Conservation (phyloP, 2,888 invertebrate species). For the Apotomis betuletana region DNA sequence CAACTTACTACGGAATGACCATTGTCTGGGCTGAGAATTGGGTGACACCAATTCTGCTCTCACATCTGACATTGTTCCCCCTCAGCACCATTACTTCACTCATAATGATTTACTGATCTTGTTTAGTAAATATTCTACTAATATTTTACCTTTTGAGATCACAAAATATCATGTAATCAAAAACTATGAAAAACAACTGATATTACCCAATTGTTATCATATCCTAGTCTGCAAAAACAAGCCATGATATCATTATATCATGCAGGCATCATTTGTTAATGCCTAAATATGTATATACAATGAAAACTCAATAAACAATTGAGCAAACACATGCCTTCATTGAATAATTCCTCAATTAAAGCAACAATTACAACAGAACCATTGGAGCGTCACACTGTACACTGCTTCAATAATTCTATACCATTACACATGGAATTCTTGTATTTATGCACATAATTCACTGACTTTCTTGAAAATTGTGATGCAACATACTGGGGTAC, state of each 20-base stretch:
- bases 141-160: neutral
- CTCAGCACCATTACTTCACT: constrained; percentile 50
- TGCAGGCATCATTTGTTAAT: no score
- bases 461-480: constrained; percentile 23
- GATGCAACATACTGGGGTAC: neutral
- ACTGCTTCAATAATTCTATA: constrained; percentile 32
- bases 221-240: neutral
- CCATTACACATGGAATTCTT: constrained; percentile 24
- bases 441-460: constrained; percentile 29
- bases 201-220: no score
- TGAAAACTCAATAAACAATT: constrained; percentile 10
- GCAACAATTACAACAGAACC: constrained; percentile 29
- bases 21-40: constrained; percentile 67
- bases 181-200: no score
- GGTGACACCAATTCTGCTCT: constrained; percentile 65
- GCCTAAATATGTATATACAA: constrained; percentile 1
- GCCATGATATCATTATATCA: neutral
- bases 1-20: constrained; percentile 47
- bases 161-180: neutral
- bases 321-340: constrained; percentile 35
- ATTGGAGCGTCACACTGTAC: constrained; percentile 23
- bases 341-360: constrained; percentile 36
- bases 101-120: constrained; percentile 46
- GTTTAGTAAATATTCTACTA: constrained; percentile 24
- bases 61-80: constrained; percentile 59